Evolutionary conservation across 2,888 invertebrate species (phyloP).

Genomic region (Serrognathus titanus): DNA sequence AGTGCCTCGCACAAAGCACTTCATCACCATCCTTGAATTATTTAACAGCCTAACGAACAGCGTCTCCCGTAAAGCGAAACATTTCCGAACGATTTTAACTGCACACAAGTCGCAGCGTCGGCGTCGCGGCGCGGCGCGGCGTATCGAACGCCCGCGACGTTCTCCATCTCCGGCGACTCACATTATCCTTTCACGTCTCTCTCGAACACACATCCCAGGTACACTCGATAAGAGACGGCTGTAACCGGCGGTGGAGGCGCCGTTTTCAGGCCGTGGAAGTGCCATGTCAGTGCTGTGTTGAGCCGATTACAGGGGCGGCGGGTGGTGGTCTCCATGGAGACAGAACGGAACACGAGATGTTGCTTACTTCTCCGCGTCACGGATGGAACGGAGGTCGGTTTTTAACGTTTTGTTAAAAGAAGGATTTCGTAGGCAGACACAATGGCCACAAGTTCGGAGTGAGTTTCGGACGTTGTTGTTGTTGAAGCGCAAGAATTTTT

Average conservation of each 20-base stretch:
- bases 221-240: slow-evolving; percentile 10
- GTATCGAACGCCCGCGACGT: background rate
- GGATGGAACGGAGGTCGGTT: background rate
- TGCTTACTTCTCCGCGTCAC: slow-evolving; percentile 2
- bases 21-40: no score
- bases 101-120: no score
- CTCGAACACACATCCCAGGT: background rate
- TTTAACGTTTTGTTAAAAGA: background rate
- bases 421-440: no score
- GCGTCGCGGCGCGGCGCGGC: background rate
- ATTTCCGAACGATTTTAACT: no score
- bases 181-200: background rate
- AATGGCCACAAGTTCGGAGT: no score
- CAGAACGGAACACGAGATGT: slow-evolving; percentile 16
- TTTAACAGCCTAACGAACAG: no score
- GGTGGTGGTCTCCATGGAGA: slow-evolving; percentile 28
- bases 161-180: background rate
- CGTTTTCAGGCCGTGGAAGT: slow-evolving; percentile 18
- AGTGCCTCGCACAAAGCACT: no score
- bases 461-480: no score
- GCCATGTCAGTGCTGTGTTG: slow-evolving; percentile 29
- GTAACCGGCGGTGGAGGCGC: slow-evolving; percentile 19
- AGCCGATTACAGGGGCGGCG: slow-evolving; percentile 31
- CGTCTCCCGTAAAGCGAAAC: no score
- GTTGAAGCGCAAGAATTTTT: background rate